These are phyloP conservation scores for Drosophila littoralis DNA, from an alignment of 1,140 invertebrate species.

Conservation along the genomic window DNA sequence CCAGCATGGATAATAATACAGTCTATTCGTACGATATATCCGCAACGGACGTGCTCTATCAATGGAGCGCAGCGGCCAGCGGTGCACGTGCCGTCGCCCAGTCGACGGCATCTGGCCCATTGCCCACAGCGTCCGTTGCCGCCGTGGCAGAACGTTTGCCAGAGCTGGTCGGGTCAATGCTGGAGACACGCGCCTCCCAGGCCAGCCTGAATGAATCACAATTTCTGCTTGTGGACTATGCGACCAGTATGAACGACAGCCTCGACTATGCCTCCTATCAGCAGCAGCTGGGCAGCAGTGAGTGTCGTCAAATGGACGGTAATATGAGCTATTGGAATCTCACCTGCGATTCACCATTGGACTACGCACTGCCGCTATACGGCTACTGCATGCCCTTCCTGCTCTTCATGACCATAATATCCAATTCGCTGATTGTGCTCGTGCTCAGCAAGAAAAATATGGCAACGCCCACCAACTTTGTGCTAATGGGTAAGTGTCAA, in stretches of 20 bases:
- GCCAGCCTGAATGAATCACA: conserved; percentile 49
- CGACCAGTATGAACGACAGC: conserved; percentile 43
- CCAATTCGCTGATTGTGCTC: conserved; percentile 94
- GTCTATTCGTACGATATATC: conserved; percentile 38
- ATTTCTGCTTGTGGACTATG: conserved; percentile 57
- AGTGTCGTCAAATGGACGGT: conserved; percentile 47
- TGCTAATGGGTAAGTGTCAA: conserved; percentile 87
- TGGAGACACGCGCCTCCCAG: not conserved
- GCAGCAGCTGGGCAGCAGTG: conserved; percentile 43
- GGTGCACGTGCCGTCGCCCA: conserved; percentile 43
- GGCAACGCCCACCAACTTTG: conserved; percentile 95
- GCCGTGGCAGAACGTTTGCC: conserved; percentile 13
- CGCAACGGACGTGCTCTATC: conserved; percentile 59
- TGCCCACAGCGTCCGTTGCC: conserved; percentile 2
- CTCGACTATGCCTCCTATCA: conserved; percentile 61
- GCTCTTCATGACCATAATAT: conserved; percentile 93
- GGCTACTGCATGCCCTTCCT: conserved; percentile 88
- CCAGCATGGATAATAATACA: conserved; percentile 57
- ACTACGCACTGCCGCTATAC: conserved; percentile 73
- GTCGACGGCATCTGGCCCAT: conserved; percentile 7
- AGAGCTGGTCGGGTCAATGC: not conserved
- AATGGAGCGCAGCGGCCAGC: conserved; percentile 49
- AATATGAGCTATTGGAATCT: conserved; percentile 75
- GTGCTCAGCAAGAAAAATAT: conserved; percentile 90
- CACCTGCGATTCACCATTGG: conserved; percentile 75